Evolutionary conservation across 1,140 invertebrate species (phyloP).

Genomic region (Drosophila busckii): DNA sequence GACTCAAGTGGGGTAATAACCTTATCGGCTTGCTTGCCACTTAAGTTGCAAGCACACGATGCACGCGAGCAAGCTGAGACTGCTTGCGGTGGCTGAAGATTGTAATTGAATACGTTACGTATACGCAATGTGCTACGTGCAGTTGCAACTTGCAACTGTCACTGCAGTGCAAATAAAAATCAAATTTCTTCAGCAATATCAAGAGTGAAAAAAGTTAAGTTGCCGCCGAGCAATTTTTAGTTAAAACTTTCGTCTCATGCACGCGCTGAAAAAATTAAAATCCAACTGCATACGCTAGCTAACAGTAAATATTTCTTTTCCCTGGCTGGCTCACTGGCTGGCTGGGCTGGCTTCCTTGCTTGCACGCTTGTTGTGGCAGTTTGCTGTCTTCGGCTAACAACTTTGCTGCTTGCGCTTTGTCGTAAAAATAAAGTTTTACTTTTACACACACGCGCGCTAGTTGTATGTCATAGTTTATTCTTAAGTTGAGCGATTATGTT

Average conservation of each 20-base stretch:
- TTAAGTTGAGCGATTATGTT: slow-evolving; percentile 25
- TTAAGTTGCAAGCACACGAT: slow-evolving; percentile 11
- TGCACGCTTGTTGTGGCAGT: slow-evolving; percentile 19
- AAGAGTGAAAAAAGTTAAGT: slow-evolving; percentile 48
- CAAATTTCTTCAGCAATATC: slow-evolving; percentile 50
- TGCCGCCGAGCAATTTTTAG: slow-evolving; percentile 52
- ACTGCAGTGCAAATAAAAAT: slow-evolving; percentile 53
- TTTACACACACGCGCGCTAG: slow-evolving; percentile 63
- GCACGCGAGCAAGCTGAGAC: no score
- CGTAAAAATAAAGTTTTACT: slow-evolving; percentile 76
- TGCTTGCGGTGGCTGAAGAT: no score
- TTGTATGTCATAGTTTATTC: slow-evolving; percentile 67
- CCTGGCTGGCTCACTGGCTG: slow-evolving; percentile 10
- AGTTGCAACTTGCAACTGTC: slow-evolving; percentile 7
- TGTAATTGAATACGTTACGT: slow-evolving; percentile 70
- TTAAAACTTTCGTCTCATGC: slow-evolving; percentile 60
- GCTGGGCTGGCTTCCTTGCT: slow-evolving; percentile 10
- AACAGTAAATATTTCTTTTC: neutral
- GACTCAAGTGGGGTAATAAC: slow-evolving; percentile 11
- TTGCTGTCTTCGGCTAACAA: slow-evolving; percentile 62
- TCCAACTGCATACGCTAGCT: slow-evolving; percentile 35
- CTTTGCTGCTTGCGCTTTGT: slow-evolving; percentile 71
- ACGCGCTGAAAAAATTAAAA: slow-evolving; percentile 63
- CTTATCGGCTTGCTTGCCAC: slow-evolving; percentile 17
- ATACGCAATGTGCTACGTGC: slow-evolving; percentile 49